Percentiles rank a stretch among this genome's conserved stretches.
These are phyloP conservation scores for Falco punctatus DNA, from an alignment of 2,113 vertebrate genomes.

Conservation along the genomic window DNA sequence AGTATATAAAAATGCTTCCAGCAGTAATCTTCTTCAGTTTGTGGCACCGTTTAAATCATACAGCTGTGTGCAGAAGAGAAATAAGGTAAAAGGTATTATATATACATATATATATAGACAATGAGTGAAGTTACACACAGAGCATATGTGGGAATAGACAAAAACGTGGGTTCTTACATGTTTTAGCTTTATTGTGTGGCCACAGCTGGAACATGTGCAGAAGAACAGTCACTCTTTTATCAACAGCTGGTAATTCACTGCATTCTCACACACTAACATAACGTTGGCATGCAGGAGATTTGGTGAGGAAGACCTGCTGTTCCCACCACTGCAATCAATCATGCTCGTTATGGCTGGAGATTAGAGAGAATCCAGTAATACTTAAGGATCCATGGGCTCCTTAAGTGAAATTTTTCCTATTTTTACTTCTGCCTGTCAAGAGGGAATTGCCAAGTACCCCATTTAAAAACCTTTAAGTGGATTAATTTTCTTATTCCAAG, in stretches of 20 bases:
- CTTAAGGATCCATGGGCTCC: background rate
- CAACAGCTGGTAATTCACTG: background rate
- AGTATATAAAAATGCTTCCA: background rate
- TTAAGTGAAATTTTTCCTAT: background rate
- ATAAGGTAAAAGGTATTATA: background rate
- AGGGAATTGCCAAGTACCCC: background rate
- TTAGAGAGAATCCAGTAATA: background rate
- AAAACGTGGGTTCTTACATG: background rate
- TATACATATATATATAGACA: background rate
- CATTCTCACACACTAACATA: constrained; percentile 4
- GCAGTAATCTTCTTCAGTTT: background rate
- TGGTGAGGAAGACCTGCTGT: constrained; percentile 25
- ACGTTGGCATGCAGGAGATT: background rate
- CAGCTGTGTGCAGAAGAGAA: constrained; percentile 2
- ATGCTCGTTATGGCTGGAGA: background rate
- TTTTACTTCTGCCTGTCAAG: background rate
- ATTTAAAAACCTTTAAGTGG: background rate
- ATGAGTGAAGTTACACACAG: constrained; percentile 25
- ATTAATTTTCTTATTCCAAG: constrained; percentile 11
- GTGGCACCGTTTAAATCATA: background rate
- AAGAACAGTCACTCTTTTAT: background rate
- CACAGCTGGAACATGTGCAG: constrained; percentile 16
- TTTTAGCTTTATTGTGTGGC: constrained; percentile 8
- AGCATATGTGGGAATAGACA: background rate
- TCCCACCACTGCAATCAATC: constrained; percentile 5